Percentiles rank a stretch among this genome's conserved stretches.
Conservation (phyloP, 2,888 invertebrate genomes). For the Ophion slaviceki region DNA sequence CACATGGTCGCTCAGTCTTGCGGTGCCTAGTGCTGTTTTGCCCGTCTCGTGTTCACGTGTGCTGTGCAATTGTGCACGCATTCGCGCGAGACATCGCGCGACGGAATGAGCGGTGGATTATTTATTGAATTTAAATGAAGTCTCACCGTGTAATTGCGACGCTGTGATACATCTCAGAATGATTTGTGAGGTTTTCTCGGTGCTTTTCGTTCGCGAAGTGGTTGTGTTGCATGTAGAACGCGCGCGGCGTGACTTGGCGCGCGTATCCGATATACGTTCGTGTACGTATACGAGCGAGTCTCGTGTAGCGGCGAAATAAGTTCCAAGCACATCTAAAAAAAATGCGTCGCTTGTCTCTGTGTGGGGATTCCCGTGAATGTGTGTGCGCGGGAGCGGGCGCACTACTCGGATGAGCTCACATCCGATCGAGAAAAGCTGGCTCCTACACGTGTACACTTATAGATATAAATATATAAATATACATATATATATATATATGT, state of each 20-base stretch:
- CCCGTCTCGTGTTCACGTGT: constrained; percentile 14
- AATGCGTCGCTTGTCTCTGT: constrained; percentile 10
- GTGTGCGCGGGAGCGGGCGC: background rate
- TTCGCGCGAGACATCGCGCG: constrained; percentile 73
- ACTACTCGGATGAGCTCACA: constrained; percentile 8
- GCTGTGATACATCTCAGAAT: constrained; percentile 81
- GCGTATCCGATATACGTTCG: constrained; percentile 11
- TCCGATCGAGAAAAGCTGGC: constrained; percentile 27
- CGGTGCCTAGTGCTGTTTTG: constrained; percentile 39
- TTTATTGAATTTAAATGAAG: constrained; percentile 83
- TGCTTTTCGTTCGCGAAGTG: constrained; percentile 33
- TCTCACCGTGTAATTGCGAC: constrained; percentile 82
- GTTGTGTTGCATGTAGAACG: constrained; percentile 12
- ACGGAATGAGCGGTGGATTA: constrained; percentile 80
- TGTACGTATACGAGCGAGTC: constrained; percentile 12
- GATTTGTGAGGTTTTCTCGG: constrained; percentile 78
- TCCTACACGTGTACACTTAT: constrained; percentile 6
- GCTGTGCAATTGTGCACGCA: constrained; percentile 65
- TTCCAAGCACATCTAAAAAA: constrained; percentile 20
- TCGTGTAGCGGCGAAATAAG: background rate
- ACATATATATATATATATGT: background rate
- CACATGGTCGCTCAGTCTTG: constrained; percentile 4
- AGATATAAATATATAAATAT: background rate
- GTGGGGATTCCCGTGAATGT: constrained; percentile 14
- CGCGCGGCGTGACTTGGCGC: constrained; percentile 1